Evolutionary conservation across 2,113 vertebrate genomes (phyloP).

Genomic region (Siniperca chuatsi): DNA sequence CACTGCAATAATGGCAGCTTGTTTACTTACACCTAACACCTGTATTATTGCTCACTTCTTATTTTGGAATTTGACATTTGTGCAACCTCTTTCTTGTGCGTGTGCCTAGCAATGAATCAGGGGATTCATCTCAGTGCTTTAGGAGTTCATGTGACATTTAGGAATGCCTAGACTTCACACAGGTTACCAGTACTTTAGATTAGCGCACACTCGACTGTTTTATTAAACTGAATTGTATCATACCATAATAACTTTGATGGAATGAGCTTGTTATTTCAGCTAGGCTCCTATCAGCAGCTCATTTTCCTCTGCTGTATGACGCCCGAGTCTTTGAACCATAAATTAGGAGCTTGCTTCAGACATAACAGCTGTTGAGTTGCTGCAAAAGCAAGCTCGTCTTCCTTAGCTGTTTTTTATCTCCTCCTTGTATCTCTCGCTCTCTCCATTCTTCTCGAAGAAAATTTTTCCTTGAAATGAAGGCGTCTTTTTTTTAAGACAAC

Average conservation of each 20-base stretch:
- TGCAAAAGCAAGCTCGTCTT: constrained; percentile 30
- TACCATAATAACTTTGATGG: constrained; percentile 65
- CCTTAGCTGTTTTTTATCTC: constrained; percentile 59
- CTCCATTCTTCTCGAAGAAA: constrained; percentile 23
- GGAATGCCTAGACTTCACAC: constrained; percentile 53
- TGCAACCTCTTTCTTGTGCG: background rate
- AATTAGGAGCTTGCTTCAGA: constrained; percentile 70
- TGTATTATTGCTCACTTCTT: background rate
- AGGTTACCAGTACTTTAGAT: constrained; percentile 56
- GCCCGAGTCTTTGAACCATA: constrained; percentile 72
- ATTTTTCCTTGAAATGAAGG: constrained; percentile 50
- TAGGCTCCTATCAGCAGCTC: constrained; percentile 61
- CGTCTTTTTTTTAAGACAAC: background rate
- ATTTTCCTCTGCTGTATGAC: constrained; percentile 63
- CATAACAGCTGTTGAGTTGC: constrained; percentile 71
- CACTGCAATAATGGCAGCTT: background rate
- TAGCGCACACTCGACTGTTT: constrained; percentile 57
- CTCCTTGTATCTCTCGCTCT: constrained; percentile 42
- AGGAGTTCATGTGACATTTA: constrained; percentile 69
- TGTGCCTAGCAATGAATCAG: constrained; percentile 15
- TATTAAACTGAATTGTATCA: constrained; percentile 67
- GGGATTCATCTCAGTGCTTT: constrained; percentile 22
- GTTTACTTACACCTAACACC: background rate
- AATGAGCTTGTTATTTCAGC: constrained; percentile 64
- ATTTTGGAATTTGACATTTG: constrained; percentile 32